Base-by-base conservation (phyloP, 2,797 vertebrate species). In the Bucorvus abyssinicus region DNA sequence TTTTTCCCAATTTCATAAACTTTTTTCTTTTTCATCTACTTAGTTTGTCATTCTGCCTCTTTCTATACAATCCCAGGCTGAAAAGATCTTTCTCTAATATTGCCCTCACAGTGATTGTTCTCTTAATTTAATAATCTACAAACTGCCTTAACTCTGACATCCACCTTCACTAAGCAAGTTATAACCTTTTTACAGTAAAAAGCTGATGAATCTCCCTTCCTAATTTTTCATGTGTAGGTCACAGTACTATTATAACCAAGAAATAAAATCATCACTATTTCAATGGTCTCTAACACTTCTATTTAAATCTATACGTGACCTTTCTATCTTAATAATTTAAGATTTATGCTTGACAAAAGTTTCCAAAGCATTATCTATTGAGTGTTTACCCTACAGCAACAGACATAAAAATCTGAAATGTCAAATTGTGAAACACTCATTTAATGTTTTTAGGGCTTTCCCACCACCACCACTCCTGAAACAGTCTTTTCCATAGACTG, bases 371-470 rank as follows among this genome's bases (percentile, higher is more conserved):
- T 89, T 84, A 89, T 57, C 79, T 89, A 32, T 88, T 3, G 3
- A 91, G 73, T 79, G 34, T 96, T 91, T 94, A 94, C 87, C 82
- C 91, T 90, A 88, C 34, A 90, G 91, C 89, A 87, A 69, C 7
- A 76, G 65, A 78, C 86, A 69, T 75, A 59, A 70, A 94, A 69
- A 32, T 76, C 70, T 76, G 44, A 95, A 94, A 96, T 87, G 83
- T 93, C 85, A 94, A 87, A 60, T 63, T 82, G 36, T 32, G 22
- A 90, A 94, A 50, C 24, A 86, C 7, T 60, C 38, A 61, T 92
- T 90, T 94, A 78, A 84, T 20, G 84, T 79, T 90, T 89, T 89
- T 80, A 88, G 56, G 83, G 18, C 14, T 64, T 40, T 9, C 2
- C 10, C 10, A 36, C 36, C 29, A 18, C 22, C 13, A 7, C 12